A percentile compares a stretch with the other conserved stretches of the same genome.
These are phyloP conservation scores for Ellobium chinense DNA, from an alignment of 2,888 invertebrate species.

Conservation along the genomic window DNA sequence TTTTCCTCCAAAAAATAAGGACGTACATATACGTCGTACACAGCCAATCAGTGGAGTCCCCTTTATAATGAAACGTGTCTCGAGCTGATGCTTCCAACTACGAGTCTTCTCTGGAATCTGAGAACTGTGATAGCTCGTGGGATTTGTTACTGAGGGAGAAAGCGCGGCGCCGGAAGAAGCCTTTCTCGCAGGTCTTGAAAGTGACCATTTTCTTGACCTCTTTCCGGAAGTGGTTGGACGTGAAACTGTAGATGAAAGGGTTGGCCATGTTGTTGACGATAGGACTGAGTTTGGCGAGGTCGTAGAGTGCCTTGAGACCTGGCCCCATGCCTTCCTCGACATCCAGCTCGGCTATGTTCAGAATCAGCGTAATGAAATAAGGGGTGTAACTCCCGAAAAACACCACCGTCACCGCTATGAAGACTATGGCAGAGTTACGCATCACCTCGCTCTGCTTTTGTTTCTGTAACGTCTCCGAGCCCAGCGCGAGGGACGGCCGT, in stretches of 20 bases:
- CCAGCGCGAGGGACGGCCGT: constrained; percentile 36
- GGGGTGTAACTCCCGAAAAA: constrained; percentile 65
- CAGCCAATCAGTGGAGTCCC: no score
- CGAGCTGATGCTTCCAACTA: no score
- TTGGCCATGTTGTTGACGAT: constrained; percentile 67
- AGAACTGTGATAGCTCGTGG: constrained; percentile 43
- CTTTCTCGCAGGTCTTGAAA: constrained; percentile 21
- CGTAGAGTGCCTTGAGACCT: constrained; percentile 56
- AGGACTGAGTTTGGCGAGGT: constrained; percentile 62
- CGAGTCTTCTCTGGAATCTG: constrained; percentile 27
- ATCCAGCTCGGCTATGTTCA: constrained; percentile 54
- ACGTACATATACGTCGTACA: no score
- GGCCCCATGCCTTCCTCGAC: constrained; percentile 53
- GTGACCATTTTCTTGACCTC: constrained; percentile 51
- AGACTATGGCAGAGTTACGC: constrained; percentile 46
- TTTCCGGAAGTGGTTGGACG: constrained; percentile 62
- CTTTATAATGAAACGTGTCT: no score
- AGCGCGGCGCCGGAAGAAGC: constrained; percentile 24
- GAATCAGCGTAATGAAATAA: constrained; percentile 59
- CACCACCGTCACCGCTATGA: constrained; percentile 63
- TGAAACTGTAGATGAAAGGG: constrained; percentile 71
- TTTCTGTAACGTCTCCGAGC: not conserved
- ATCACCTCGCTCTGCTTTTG: constrained; percentile 39
- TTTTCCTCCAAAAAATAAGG: no score
- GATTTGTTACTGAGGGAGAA: constrained; percentile 35